These are phyloP conservation scores for Cyanoderma ruficeps DNA, from an alignment of 2,113 vertebrate genomes.

Conservation along the genomic window DNA sequence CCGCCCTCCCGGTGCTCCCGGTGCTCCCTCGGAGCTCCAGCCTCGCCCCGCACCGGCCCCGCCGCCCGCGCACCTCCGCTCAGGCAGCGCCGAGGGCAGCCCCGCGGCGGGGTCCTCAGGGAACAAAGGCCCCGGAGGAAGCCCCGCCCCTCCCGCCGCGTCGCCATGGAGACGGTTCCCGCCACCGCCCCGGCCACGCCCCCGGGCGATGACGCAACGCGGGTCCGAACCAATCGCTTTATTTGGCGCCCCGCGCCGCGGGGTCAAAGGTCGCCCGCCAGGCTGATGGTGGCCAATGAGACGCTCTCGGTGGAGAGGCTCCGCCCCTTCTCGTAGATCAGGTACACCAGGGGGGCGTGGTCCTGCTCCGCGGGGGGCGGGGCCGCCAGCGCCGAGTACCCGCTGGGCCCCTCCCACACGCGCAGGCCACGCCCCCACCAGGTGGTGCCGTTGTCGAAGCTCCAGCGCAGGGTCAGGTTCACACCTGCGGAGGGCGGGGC, in stretches of 20 bases:
- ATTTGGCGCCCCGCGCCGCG: neutral
- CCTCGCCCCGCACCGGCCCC: too few relatives aligned
- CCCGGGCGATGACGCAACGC: neutral
- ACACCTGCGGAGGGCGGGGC: neutral
- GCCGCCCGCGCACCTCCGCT: neutral
- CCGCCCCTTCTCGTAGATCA: neutral
- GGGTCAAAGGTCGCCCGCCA: neutral
- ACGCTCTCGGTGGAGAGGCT: neutral
- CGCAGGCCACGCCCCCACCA: neutral
- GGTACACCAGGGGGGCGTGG: neutral
- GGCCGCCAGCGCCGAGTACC: neutral
- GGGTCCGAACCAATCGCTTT: neutral
- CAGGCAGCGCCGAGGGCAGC: neutral
- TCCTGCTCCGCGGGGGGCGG: neutral
- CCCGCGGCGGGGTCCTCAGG: neutral
- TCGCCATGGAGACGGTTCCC: neutral
- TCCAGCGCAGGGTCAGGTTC: neutral
- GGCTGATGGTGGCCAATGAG: neutral
- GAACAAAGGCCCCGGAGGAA: neutral
- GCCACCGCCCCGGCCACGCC: neutral
- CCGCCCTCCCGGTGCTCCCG: too few relatives aligned
- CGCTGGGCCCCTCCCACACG: neutral
- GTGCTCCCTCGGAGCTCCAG: too few relatives aligned
- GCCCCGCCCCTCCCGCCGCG: neutral
- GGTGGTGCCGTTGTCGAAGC: neutral